Base-by-base conservation (phyloP, 2,888 invertebrate genomes). In the Bursaphelenchus okinawaensis region DNA sequence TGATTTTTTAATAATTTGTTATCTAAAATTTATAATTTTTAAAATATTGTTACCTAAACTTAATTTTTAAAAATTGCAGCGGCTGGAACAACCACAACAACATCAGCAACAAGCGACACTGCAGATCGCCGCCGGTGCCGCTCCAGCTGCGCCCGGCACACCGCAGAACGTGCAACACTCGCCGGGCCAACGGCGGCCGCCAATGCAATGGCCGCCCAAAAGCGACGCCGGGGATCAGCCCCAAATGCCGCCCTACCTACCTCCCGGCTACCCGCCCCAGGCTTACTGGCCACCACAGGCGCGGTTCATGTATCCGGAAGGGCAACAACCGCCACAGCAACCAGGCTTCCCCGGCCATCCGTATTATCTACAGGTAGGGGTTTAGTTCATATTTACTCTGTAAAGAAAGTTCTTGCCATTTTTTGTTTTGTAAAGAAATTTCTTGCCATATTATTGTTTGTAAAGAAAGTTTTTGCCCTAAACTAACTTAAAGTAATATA, bases 151-250 rank as follows among this genome's bases (percentile, higher is more conserved):
- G 27, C 23, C n/a, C 24, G 20, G 56, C 62, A 54, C 55, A 51
- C 6, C 50, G 56, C 31, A 62, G 31, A 23, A 51, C 24, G 40
- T 55, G 55, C 29, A 57, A 62, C 20, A 58, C 56, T 22, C 29
- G 23, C 8, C 16, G 52, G 20, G 61, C 29, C 59, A 57, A 58
- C 59, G 56, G 40, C 40, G n/a, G n/a, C 40, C 12, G 40, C 16
- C 40, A 40, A 12, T 40, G 40, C 40, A 1, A 4, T n/a, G 40
- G 40, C n/a, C 40, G 40, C 40, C 40, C 16, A 40, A 40, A 16
- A n/a, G 40, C 6, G 16, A 40, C 1, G 40, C 12, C 16, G n/a
- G 12, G 40, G 40, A 2, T n/a, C 40, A 40, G n/a, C 40, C 40
- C 1, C 40, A 1, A 3, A 40, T 40, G 40, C 40, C 40, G 16